phyloP scores from a whole-genome alignment of 2,797 vertebrate genomes.

The Spatula versicolor region DNA sequence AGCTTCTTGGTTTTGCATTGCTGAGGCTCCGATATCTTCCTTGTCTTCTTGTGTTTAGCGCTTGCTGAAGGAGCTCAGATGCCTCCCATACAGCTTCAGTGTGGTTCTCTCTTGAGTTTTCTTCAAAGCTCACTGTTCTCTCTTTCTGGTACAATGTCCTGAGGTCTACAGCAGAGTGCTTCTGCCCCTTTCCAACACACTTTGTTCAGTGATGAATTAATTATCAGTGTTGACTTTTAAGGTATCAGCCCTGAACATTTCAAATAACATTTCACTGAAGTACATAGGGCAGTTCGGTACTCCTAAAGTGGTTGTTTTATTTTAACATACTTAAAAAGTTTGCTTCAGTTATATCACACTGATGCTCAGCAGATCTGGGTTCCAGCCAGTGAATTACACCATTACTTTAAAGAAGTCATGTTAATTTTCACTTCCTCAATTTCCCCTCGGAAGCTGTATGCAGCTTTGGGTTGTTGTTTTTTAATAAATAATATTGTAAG shows the following conservation, averaged over 20 bases:
- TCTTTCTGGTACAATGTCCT: background rate
- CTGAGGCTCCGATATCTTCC: background rate
- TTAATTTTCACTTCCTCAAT: background rate
- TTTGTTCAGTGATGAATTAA: background rate
- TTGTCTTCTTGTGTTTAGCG: background rate
- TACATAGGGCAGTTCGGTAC: background rate
- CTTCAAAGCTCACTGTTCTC: background rate
- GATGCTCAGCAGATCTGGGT: background rate
- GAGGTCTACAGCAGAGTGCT: background rate
- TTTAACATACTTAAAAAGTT: background rate
- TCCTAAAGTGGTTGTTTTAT: background rate
- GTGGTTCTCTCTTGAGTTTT: background rate
- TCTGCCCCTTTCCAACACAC: background rate
- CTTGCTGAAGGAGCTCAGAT: background rate
- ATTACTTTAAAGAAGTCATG: background rate
- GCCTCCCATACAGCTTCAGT: background rate
- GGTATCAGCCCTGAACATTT: background rate
- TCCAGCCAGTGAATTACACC: background rate
- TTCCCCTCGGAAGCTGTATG: background rate
- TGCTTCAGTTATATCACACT: background rate
- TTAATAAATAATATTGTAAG: background rate
- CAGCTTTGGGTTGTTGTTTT: background rate
- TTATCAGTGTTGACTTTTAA: background rate
- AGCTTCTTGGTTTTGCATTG: background rate
- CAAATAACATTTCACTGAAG: background rate